Evolutionary conservation across 37 sponge, comb jelly and placozoan genomes (phyloP).

Genomic region (Corticium candelabrum): DNA sequence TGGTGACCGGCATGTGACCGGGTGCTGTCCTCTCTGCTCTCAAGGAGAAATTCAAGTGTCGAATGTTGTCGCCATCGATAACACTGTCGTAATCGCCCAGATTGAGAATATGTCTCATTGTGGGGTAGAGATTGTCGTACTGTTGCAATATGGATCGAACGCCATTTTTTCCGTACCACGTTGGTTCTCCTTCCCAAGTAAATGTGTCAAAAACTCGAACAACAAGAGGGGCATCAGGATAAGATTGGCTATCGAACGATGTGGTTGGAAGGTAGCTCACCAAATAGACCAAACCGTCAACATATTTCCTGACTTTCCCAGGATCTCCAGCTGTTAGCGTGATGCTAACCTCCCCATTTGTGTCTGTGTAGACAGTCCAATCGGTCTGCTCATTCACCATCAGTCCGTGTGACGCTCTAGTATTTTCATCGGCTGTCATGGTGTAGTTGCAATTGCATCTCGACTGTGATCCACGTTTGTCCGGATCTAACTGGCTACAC

Average conservation of each 20-base stretch:
- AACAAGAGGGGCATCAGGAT: too few relatives aligned
- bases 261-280: background rate
- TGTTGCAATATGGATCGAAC: conserved; percentile 38
- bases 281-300: background rate
- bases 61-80: conserved; percentile 13
- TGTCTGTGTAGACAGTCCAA: background rate
- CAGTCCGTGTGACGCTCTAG: background rate
- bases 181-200: background rate
- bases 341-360: background rate
- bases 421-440: too few relatives aligned
- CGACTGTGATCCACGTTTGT: too few relatives aligned
- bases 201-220: background rate
- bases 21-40: conserved; percentile 25
- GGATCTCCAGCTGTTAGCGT: background rate
- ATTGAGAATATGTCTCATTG: conserved; percentile 39
- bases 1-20: conserved; percentile 54
- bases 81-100: conserved; percentile 30
- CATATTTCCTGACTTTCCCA: background rate
- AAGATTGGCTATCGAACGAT: too few relatives aligned
- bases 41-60: conserved; percentile 12
- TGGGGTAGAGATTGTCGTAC: conserved; percentile 16
- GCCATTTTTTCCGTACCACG: background rate
- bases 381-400: background rate
- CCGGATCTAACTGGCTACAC: too few relatives aligned
- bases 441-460: too few relatives aligned